Base-by-base conservation (phyloP, 2,888 invertebrate genomes). In the Macrosiphum euphorbiae region DNA sequence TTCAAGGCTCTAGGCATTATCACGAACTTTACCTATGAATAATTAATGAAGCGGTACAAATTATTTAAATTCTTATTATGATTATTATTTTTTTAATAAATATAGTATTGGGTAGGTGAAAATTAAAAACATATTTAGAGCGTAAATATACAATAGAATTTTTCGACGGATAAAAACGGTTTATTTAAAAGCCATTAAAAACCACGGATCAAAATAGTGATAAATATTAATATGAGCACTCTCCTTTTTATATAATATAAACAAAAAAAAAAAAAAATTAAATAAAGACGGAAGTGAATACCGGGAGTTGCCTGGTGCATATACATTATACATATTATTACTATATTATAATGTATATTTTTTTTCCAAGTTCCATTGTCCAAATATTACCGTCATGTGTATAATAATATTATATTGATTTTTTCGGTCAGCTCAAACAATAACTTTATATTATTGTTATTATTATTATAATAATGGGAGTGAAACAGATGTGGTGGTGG, bases 11-110 rank as follows among this genome's bases (percentile, higher is more conserved):
- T 28, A 50, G 84, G 44, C 52, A 50, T 84, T 55, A 52, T 84
- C 26, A 28, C 28, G 44, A 92, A 87, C 24, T 86, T 92, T 61
- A 55, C 86, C 44, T 92, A 58, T 92, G 92, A 92, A 92, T 92
- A 92, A 61, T 92, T 88, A 88, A 92, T 44, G 61, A 87, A 52
- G 16, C 47, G 50, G 41, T 28, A 78, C 26, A n/a, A 24, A 41
- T 26, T 52, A 52, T 78, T 78, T 24, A 26, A 50, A 50, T 50
- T 47, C 35, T 50, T 78, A 35, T 10, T 20, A 50, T 67, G 11
- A 35, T 67, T n/a, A n/a, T 47, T 50, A 87, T 41, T 35, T 88
- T 88, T 47, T 88, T 52, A 88, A 35, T 52, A 52, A 88, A 88
- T 35, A 88, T 52, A 52, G 11, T 35, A 88, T 35, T 52, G 35